phyloP scores from a whole-genome alignment of 1,140 invertebrate species.

The Achroia grisella region DNA sequence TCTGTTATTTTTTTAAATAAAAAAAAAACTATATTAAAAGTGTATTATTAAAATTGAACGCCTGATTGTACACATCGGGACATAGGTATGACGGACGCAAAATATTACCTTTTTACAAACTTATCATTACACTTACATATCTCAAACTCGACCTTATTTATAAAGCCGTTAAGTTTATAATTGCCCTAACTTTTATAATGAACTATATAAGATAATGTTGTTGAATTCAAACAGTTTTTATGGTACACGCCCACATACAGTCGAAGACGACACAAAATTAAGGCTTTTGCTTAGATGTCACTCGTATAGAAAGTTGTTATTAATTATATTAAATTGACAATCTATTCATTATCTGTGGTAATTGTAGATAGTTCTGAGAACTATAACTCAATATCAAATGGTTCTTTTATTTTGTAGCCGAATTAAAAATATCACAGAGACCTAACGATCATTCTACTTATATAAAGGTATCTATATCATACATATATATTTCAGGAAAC shows the following conservation, averaged over 20 bases:
- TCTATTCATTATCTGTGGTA: conserved; percentile 1
- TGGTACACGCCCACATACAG: conserved; percentile 22
- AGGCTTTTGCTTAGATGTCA: conserved; percentile 42
- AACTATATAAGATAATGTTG: neutral
- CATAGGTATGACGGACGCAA: conserved; percentile 16
- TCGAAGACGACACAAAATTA: conserved; percentile 34
- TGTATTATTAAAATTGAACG: conserved; percentile 10
- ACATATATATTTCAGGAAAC: no score
- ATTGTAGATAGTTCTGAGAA: no score
- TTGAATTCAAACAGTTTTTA: conserved; percentile 15
- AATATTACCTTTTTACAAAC: conserved; percentile 3
- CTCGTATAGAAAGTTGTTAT: conserved; percentile 34
- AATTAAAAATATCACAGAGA: no score
- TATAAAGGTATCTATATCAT: no score
- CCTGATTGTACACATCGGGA: conserved; percentile 13
- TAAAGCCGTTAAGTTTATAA: no score
- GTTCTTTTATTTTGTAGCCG: no score
- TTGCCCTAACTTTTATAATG: neutral
- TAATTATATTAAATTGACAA: conserved; percentile 20
- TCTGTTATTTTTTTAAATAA: conserved; percentile 4
- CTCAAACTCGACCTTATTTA: no score
- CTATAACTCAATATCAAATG: no score
- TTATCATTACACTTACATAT: neutral
- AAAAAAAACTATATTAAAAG: conserved; percentile 1
- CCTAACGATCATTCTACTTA: no score